Percentiles rank a stretch among this genome's conserved stretches.
Evolutionary conservation across 2,113 vertebrate genomes (phyloP).

Genomic region (Laticauda colubrina): DNA sequence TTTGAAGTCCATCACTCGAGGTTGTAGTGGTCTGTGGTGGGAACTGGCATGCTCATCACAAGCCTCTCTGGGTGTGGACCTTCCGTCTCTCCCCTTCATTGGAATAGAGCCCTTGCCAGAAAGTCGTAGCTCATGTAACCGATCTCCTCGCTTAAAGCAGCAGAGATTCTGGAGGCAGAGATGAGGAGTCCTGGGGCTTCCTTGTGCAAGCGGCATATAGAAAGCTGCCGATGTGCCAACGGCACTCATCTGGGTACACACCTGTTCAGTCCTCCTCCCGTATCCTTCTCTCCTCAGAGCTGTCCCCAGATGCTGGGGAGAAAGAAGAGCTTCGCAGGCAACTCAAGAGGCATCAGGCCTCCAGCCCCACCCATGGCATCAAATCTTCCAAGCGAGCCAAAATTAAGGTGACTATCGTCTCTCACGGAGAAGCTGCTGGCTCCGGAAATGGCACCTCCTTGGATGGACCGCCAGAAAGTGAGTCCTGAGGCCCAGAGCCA

Average conservation of each 20-base stretch:
- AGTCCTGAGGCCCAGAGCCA: conserved; percentile 40
- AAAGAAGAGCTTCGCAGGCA: conserved; percentile 79
- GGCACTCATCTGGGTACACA: neutral
- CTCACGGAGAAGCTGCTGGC: conserved; percentile 82
- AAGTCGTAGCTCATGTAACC: neutral
- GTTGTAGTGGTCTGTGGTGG: neutral
- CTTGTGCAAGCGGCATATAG: conserved; percentile 24
- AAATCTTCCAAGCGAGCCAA: conserved; percentile 92
- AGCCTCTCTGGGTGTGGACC: neutral
- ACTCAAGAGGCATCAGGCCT: conserved; percentile 84
- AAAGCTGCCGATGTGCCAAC: conserved; percentile 1
- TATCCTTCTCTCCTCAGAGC: conserved; percentile 71
- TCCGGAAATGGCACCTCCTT: conserved; percentile 57
- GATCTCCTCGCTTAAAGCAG: accelerated
- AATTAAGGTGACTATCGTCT: conserved; percentile 95
- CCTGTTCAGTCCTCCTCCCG: conserved; percentile 61
- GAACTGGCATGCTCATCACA: neutral
- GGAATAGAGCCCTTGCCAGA: neutral
- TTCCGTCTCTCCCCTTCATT: too few relatives aligned
- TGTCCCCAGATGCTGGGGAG: conserved; percentile 79
- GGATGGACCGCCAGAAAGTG: conserved; percentile 80
- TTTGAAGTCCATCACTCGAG: too few relatives aligned
- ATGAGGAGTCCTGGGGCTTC: neutral
- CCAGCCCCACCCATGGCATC: conserved; percentile 78
- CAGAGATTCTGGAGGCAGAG: neutral